A percentile compares a stretch with the other conserved stretches of the same genome.
These are phyloP conservation scores for Mesocricetus auratus DNA, from an alignment of 2,113 vertebrate species.

Conservation along the genomic window DNA sequence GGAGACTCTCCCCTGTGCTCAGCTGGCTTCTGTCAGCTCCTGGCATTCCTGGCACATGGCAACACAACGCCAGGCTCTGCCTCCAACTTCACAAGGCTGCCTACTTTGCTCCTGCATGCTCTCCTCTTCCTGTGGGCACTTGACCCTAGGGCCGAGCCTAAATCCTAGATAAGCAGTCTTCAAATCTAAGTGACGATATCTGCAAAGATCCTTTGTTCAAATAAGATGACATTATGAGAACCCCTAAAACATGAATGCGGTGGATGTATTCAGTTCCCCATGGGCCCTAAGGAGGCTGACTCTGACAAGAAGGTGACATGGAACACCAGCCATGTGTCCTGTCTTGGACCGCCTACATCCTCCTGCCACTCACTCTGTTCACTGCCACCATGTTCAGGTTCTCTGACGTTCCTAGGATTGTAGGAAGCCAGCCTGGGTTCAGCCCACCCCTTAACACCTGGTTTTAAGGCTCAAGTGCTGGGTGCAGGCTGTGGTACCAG, in stretches of 20 bases:
- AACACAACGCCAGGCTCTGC: not conserved
- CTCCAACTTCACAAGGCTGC: not conserved
- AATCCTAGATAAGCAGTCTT: not conserved
- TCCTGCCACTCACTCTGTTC: not conserved
- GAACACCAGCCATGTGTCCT: rapidly evolving
- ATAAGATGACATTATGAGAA: not conserved
- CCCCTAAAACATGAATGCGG: not conserved
- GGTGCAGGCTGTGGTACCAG: not conserved
- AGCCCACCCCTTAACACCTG: not conserved
- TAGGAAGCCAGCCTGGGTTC: not conserved
- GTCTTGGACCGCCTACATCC: rapidly evolving
- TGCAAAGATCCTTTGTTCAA: not conserved
- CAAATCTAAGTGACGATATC: not conserved
- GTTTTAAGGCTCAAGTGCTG: not conserved
- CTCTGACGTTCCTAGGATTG: not conserved
- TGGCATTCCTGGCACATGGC: rapidly evolving
- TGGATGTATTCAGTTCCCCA: rapidly evolving
- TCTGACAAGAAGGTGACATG: not conserved
- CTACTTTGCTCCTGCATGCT: not conserved
- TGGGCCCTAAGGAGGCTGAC: not conserved
- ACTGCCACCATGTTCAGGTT: not conserved
- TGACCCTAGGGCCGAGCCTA: not conserved
- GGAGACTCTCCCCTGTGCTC: not conserved
- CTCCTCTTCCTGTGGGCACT: not conserved
- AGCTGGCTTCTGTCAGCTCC: not conserved